Evolutionary conservation across 2,888 invertebrate genomes (phyloP).

Genomic region (Meghimatium bilineatum): DNA sequence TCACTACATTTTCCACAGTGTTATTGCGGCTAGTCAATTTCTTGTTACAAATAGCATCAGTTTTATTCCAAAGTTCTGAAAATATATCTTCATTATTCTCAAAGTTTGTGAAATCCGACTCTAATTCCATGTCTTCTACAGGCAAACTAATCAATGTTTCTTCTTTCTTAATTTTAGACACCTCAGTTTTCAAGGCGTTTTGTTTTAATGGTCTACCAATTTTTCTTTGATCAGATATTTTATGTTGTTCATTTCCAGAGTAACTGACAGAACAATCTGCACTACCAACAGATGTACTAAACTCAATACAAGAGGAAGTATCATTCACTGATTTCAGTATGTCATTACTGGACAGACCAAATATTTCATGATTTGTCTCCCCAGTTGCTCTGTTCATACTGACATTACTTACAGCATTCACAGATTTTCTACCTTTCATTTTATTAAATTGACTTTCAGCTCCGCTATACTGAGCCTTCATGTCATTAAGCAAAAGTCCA

Average conservation of each 20-base stretch:
- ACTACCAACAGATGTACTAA: not conserved
- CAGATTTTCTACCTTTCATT: not conserved
- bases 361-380: not conserved
- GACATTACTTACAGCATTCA: not conserved
- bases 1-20: not conserved
- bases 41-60: not conserved
- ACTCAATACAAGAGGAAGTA: not conserved
- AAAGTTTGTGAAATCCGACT: not conserved
- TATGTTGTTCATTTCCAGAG: not conserved
- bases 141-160: not conserved
- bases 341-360: not conserved
- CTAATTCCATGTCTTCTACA: not conserved
- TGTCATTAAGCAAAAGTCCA: slow-evolving; percentile 12
- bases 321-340: not conserved
- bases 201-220: not conserved
- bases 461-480: not conserved
- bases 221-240: not conserved
- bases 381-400: not conserved
- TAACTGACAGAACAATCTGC: not conserved
- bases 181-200: not conserved
- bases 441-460: not conserved
- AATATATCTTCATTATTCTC: not conserved
- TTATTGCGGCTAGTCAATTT: too few relatives aligned
- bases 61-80: not conserved
- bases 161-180: not conserved